Evolutionary conservation across 2,113 vertebrate genomes (phyloP).

Genomic region (Herpailurus yagouaroundi): DNA sequence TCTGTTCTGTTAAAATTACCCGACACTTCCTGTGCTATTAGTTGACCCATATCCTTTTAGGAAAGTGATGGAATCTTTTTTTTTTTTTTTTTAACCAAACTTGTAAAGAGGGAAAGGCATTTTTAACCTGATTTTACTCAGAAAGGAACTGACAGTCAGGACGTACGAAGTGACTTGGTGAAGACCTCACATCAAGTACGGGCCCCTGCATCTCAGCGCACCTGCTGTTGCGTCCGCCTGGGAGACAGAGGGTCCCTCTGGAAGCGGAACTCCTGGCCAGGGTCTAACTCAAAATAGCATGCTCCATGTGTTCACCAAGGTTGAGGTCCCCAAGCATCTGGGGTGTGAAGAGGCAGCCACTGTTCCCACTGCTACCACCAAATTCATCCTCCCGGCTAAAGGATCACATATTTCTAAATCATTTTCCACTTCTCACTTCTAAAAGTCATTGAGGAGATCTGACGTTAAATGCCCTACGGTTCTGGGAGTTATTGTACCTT

Average conservation of each 20-base stretch:
- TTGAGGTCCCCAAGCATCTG: not conserved
- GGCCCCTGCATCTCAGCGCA: fast-evolving
- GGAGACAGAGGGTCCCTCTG: fast-evolving
- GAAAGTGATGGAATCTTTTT: constrained; percentile 58
- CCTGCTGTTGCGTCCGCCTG: fast-evolving
- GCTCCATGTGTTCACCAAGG: not conserved
- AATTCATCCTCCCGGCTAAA: not conserved
- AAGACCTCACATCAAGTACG: not conserved
- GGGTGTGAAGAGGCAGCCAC: not conserved
- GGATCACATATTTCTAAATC: not conserved
- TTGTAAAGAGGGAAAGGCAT: constrained; percentile 38
- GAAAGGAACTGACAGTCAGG: constrained; percentile 8
- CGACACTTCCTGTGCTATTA: constrained; percentile 55
- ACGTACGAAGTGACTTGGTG: not conserved
- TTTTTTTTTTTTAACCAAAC: constrained; percentile 13
- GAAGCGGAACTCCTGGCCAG: not conserved
- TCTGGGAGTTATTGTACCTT: not conserved
- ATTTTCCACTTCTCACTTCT: too few species aligned
- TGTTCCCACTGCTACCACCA: not conserved
- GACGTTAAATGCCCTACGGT: not conserved
- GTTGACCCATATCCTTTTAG: constrained; percentile 76
- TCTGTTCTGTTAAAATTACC: constrained; percentile 64
- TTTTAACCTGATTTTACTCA: constrained; percentile 66
- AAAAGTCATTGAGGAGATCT: not conserved
- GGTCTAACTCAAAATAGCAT: not conserved